These are phyloP conservation scores for Corythaixoides concolor DNA, from an alignment of 2,113 vertebrate species.

Conservation along the genomic window DNA sequence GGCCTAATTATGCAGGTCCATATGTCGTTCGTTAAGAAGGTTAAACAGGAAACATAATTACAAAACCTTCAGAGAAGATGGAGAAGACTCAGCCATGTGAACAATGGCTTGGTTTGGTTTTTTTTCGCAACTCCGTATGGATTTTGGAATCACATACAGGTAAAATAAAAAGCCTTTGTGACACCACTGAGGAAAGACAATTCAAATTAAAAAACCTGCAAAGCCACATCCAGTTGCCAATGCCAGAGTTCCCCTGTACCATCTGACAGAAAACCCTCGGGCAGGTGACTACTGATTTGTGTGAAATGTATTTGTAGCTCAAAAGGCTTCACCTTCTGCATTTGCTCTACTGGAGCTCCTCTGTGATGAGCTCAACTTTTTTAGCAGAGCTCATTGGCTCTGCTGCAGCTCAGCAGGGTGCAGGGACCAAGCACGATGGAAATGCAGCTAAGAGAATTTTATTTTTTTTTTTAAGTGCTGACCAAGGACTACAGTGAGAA, in stretches of 20 bases:
- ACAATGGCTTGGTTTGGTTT: not conserved
- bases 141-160: not conserved
- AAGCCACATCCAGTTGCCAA: not conserved
- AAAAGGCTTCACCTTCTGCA: too few species aligned
- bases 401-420: too few species aligned
- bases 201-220: not conserved
- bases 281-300: not conserved
- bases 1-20: not conserved
- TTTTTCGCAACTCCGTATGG: not conserved
- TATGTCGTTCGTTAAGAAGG: not conserved
- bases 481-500: slow-evolving; percentile 39
- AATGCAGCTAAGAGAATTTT: too few species aligned
- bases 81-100: not conserved
- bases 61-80: not conserved
- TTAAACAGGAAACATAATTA: not conserved
- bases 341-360: too few species aligned
- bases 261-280: not conserved
- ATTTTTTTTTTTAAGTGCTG: too few species aligned
- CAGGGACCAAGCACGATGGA: too few species aligned
- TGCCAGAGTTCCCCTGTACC: not conserved
- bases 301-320: too few species aligned
- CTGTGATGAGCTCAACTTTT: too few species aligned
- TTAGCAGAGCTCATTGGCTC: too few species aligned
- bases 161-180: not conserved
- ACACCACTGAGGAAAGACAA: not conserved